These are phyloP conservation scores for Muscicapa comitata DNA, from an alignment of 2,797 vertebrate genomes.

Conservation along the genomic window DNA sequence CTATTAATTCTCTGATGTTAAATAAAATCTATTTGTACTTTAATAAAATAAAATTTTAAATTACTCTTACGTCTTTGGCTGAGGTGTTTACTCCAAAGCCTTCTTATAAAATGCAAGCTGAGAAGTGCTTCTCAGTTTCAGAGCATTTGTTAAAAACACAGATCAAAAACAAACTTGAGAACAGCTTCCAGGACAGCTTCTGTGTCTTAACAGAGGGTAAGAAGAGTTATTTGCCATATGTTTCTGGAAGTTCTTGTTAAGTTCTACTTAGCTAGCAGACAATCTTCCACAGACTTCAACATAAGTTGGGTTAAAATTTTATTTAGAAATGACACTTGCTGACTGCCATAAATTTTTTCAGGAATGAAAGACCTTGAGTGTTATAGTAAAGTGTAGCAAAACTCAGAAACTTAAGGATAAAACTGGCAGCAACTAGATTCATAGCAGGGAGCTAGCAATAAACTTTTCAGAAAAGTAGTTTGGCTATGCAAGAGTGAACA, in stretches of 20 bases:
- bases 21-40: background rate
- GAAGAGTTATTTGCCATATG: background rate
- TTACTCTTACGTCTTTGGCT: background rate
- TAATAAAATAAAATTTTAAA: background rate
- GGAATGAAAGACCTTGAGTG: background rate
- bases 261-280: background rate
- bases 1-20: background rate
- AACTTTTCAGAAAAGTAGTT: background rate
- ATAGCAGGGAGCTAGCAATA: background rate
- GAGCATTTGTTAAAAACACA: background rate
- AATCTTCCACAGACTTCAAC: background rate
- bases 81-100: background rate
- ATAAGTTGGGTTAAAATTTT: background rate
- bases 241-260: background rate
- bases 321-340: background rate
- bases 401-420: background rate
- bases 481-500: background rate
- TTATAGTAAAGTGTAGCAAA: background rate
- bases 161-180: background rate
- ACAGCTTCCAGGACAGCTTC: background rate
- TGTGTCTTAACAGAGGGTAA: background rate
- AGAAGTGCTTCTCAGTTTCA: background rate
- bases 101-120: background rate
- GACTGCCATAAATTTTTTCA: background rate
- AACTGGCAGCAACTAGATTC: background rate